Base-by-base conservation (phyloP, 2,113 vertebrate genomes). In the human (Homo sapiens) region DNA sequence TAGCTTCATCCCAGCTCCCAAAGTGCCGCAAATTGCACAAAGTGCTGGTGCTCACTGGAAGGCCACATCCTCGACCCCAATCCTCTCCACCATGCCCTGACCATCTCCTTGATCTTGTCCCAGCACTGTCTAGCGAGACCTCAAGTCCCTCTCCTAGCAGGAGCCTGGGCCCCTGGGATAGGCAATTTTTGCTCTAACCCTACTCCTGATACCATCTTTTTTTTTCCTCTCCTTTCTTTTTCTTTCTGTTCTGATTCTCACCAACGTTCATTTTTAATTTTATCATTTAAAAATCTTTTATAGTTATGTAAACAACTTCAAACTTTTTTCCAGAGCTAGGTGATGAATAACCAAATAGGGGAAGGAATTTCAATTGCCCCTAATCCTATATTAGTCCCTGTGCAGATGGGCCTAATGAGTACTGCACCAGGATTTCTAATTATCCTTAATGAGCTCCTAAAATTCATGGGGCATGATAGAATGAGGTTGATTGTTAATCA, bases 391-490 rank as follows among this genome's bases (percentile, higher is more conserved):
- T 97, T 96, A 94, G 90, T 76, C 75, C 52, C 81, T 50, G 50
- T 91, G 89, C 95, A 96, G 70, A 95, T 88, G 85, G 92, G 89
- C 72, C 93, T 97, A 89, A 97, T 97, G 94, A 96, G 88, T n/a
- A 92, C 30, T 68, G 45, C 43, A 73, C 73, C 32, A 76, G 73
- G 93, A 92, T 95, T 97, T 96, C 96, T 96, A 97, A 95, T 96
- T 97, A 97, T 95, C 88, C 50, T 73, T 97, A 96, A 98, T 97
- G 83, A 97, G 94, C 96, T 98, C 97, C 97, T 88, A 89, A 59
- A 97, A 97, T 96, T 97, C 90, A 91, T 92, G 90, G 50, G 73
- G 66, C 66, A 52, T 82, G 79, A 91, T 70, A 89, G 94, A 94
- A 80, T 68, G 95, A 96, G 89, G 81, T 6, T 94, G 95, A 66